phyloP scores from a whole-genome alignment of 2,888 invertebrate genomes.

The Lobophora halterata region DNA sequence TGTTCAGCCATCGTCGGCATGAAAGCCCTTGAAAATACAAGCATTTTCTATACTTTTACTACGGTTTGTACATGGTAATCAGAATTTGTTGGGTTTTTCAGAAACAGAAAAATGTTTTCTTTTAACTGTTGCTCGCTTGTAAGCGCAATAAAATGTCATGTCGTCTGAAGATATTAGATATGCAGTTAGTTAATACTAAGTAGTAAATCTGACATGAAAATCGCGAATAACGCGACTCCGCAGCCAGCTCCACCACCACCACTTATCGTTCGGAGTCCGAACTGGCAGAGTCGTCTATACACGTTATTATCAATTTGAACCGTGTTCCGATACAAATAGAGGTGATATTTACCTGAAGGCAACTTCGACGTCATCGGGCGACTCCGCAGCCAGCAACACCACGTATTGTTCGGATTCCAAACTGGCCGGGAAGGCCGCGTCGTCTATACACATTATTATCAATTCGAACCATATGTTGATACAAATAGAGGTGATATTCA shows the following conservation, averaged over 20 bases:
- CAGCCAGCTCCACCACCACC: slow-evolving; percentile 85
- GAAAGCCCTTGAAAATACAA: slow-evolving; percentile 22
- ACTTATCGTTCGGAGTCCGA: slow-evolving; percentile 94
- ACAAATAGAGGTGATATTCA: too few relatives aligned
- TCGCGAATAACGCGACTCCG: too few relatives aligned
- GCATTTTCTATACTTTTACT: not conserved
- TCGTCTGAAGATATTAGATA: too few relatives aligned
- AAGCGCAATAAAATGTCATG: too few relatives aligned
- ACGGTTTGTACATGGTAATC: not conserved
- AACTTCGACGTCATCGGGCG: slow-evolving; percentile 84
- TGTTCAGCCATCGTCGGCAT: slow-evolving; percentile 28
- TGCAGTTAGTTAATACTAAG: too few relatives aligned
- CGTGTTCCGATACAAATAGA: too few relatives aligned
- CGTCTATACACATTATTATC: slow-evolving; percentile 92
- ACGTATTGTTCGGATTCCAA: slow-evolving; percentile 94
- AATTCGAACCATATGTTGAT: too few relatives aligned
- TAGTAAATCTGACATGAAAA: too few relatives aligned
- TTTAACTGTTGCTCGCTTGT: too few relatives aligned
- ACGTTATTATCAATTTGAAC: too few relatives aligned
- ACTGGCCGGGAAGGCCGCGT: slow-evolving; percentile 87
- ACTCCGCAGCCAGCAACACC: slow-evolving; percentile 84
- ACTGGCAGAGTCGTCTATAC: slow-evolving; percentile 87
- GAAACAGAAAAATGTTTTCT: too few relatives aligned
- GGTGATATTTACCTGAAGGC: slow-evolving; percentile 46
- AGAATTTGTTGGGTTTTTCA: too few relatives aligned